A percentile compares a stretch with the other conserved stretches of the same genome.
phyloP scores from a whole-genome alignment of 2,113 vertebrate species.

The Salminus brasiliensis region DNA sequence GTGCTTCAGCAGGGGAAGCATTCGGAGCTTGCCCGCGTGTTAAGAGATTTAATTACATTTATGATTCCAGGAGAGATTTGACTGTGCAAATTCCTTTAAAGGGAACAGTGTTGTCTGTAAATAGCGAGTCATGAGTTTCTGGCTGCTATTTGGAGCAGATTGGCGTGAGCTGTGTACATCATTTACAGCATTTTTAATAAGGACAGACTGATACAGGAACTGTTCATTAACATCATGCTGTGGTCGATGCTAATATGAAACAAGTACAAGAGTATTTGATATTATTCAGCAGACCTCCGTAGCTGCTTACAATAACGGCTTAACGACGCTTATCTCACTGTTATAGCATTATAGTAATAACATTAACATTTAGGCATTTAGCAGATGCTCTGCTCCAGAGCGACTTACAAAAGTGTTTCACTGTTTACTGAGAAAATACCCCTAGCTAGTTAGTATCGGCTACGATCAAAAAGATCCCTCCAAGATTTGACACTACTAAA shows the following conservation, averaged over 20 bases:
- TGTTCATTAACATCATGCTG: not conserved
- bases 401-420: too few species aligned
- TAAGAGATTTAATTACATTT: constrained; percentile 70
- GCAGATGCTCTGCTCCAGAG: too few species aligned
- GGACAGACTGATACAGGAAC: not conserved
- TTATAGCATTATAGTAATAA: too few species aligned
- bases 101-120: constrained; percentile 65
- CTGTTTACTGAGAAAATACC: too few species aligned
- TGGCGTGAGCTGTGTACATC: constrained; percentile 26
- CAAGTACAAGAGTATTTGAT: too few species aligned
- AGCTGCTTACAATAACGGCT: too few species aligned
- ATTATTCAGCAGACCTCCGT: too few species aligned
- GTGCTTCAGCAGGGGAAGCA: constrained; percentile 63
- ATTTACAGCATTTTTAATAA: not conserved
- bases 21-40: constrained; percentile 61
- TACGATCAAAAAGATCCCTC: too few species aligned
- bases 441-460: too few species aligned
- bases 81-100: constrained; percentile 66
- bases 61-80: constrained; percentile 65
- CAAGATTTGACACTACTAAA: too few species aligned
- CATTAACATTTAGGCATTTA: too few species aligned
- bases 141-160: constrained; percentile 46
- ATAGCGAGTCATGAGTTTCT: constrained; percentile 45
- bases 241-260: not conserved
- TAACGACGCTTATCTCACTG: too few species aligned